phyloP scores from a whole-genome alignment of 2,797 vertebrate genomes.

The Mormyrops attenuatus region DNA sequence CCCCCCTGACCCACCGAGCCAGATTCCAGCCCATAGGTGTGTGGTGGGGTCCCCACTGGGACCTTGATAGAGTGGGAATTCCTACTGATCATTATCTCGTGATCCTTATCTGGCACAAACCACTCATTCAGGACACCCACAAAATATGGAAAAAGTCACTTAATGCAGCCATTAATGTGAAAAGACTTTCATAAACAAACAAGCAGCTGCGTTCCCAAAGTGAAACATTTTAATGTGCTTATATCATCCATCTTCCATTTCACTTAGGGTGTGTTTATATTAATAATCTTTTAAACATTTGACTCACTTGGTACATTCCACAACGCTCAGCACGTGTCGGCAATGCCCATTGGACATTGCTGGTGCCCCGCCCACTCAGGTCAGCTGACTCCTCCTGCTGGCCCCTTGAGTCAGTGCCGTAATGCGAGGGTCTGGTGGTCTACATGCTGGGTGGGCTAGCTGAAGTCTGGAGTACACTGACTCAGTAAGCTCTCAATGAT shows the following conservation, averaged over 20 bases:
- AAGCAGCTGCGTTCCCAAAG: neutral
- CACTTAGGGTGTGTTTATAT: neutral
- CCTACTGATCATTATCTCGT: slow-evolving; percentile 4
- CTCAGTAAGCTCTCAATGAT: neutral
- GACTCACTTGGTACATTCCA: neutral
- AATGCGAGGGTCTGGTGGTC: neutral
- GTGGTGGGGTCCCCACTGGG: neutral
- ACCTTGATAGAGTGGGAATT: neutral
- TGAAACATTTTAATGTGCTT: neutral
- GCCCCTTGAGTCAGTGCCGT: neutral
- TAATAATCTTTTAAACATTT: neutral
- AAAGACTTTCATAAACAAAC: neutral
- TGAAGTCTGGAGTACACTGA: neutral
- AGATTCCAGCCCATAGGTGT: neutral
- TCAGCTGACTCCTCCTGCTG: neutral
- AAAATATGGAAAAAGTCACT: neutral
- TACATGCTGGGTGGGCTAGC: neutral
- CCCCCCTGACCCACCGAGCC: neutral
- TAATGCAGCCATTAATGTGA: neutral
- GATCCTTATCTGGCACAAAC: neutral
- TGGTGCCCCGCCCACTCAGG: neutral
- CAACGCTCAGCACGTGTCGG: neutral
- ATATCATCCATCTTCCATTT: neutral
- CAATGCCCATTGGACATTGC: neutral
- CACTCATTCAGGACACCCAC: neutral